Base-by-base conservation (phyloP, 2,888 invertebrate species). In the Ectemnius continuus region DNA sequence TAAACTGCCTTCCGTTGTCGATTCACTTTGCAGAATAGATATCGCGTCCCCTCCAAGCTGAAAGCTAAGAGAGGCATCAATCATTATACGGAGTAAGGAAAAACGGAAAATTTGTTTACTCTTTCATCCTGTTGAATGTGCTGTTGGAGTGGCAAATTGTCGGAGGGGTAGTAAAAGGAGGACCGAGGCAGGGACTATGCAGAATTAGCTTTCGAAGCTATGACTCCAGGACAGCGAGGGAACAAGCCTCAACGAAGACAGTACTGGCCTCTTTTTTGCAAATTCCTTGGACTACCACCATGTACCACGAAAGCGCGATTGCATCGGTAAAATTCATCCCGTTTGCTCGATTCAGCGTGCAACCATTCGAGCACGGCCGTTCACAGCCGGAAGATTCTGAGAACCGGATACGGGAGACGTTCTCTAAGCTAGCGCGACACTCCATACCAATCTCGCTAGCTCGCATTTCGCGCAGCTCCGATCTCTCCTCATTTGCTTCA, bases 381-480 rank as follows among this genome's bases (percentile, higher is more conserved):
- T 91, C 92, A 91, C 93, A 91, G 91, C 91, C 47, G 92, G 92
- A 92, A 83, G 87, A 87, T 92, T 92, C 92, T 90, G 91, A 90
- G 92, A 92, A 92, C 89, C 88, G 90, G 91, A 89, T 90, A 90
- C 91, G 90, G 84, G 82, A 84, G 87, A 87, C 84, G 79, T 83
- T 85, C 86, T 81, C 84, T 82, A 84, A 84, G 86, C 86, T 84
- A 85, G 88, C 52, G 52, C 87, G 88, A 88, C 88, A 88, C 88
- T 88, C 87, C 88, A 85, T 82, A 82, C 86, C 84, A 84, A 87
- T 88, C 87, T 52, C 52, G n/a, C 16, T 3, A 84, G 85, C 87
- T 87, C 87, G 85, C 86, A 79, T 88, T 88, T 86, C 87, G 84
- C 85, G 79, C 36, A 36, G 36, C 80, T 86, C 80, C 70, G 61